phyloP scores from a whole-genome alignment of 2,888 invertebrate species.

The Platycnemis pennipes region DNA sequence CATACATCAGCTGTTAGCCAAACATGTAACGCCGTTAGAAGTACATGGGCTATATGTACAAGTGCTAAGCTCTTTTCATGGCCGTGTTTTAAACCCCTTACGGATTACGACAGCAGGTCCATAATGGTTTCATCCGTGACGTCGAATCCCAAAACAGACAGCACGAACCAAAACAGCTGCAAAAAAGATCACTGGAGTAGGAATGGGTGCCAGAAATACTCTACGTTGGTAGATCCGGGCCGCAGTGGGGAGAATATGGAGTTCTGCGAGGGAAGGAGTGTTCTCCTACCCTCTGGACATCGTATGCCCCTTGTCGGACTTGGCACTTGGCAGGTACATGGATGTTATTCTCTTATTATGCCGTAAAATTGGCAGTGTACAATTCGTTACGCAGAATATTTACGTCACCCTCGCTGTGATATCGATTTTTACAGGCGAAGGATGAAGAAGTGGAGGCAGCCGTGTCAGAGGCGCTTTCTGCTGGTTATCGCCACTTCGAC shows the following conservation, averaged over 20 bases:
- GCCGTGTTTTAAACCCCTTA: slow-evolving; percentile 47
- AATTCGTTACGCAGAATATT: slow-evolving; percentile 43
- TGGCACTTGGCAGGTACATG: slow-evolving; percentile 86
- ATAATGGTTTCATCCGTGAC: slow-evolving; percentile 64
- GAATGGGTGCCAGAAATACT: slow-evolving; percentile 62
- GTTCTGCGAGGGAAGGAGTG: slow-evolving; percentile 63
- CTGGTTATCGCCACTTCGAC: slow-evolving; percentile 89
- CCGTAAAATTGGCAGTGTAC: slow-evolving; percentile 50
- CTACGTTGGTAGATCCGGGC: slow-evolving; percentile 59
- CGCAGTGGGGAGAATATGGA: slow-evolving; percentile 56
- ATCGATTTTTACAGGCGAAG: slow-evolving; percentile 81
- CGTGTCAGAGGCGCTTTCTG: slow-evolving; percentile 84
- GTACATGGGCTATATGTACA: not conserved
- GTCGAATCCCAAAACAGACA: slow-evolving; percentile 66
- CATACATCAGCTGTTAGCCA: not conserved
- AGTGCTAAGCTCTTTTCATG: slow-evolving; percentile 38
- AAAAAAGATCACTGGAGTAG: slow-evolving; percentile 60
- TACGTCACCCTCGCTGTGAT: slow-evolving; percentile 7
- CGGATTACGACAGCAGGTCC: slow-evolving; percentile 58
- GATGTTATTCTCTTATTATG: slow-evolving; percentile 47
- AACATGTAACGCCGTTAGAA: not conserved
- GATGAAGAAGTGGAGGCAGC: slow-evolving; percentile 84
- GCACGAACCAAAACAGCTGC: slow-evolving; percentile 64
- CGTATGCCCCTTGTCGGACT: slow-evolving; percentile 87
- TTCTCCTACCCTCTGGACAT: slow-evolving; percentile 76